Percentiles rank a stretch among this genome's conserved stretches.
phyloP scores from a whole-genome alignment of 2,113 vertebrate genomes.

The Vanacampus margaritifer region DNA sequence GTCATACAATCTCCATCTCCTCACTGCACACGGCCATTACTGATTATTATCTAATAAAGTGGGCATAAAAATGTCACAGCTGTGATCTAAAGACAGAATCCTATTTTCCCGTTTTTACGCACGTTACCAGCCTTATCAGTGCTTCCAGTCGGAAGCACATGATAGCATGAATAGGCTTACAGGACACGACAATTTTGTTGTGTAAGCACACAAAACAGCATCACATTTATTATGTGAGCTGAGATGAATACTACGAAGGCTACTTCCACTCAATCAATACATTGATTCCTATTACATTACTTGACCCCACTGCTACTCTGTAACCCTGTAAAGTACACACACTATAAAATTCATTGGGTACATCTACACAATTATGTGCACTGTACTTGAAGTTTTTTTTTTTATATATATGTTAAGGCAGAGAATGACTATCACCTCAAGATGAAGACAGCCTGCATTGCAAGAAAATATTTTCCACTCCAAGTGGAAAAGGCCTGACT shows the following conservation, averaged over 20 bases:
- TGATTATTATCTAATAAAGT: slow-evolving; percentile 37
- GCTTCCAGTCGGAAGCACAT: slow-evolving; percentile 29
- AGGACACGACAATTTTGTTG: slow-evolving; percentile 41
- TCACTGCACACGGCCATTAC: slow-evolving; percentile 8
- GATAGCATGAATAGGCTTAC: slow-evolving; percentile 36
- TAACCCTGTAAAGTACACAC: slow-evolving; percentile 22
- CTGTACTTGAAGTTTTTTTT: too few species aligned
- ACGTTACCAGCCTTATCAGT: slow-evolving; percentile 33
- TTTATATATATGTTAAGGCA: not conserved
- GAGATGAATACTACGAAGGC: slow-evolving; percentile 35
- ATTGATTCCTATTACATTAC: slow-evolving; percentile 15
- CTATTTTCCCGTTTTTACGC: slow-evolving; percentile 27
- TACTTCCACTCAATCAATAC: slow-evolving; percentile 41
- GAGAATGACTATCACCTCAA: not conserved
- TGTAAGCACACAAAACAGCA: slow-evolving; percentile 37
- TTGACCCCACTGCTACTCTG: slow-evolving; percentile 10
- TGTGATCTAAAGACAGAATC: slow-evolving; percentile 27
- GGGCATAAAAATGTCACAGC: slow-evolving; percentile 24
- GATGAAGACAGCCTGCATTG: not conserved
- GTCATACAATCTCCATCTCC: slow-evolving; percentile 12
- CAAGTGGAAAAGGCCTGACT: not conserved
- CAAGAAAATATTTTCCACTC: not conserved
- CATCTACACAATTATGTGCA: not conserved
- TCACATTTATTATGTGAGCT: slow-evolving; percentile 55
- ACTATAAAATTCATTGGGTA: not conserved